These are phyloP conservation scores for Microchrysa polita DNA, from an alignment of 2,888 invertebrate species.

Conservation along the genomic window DNA sequence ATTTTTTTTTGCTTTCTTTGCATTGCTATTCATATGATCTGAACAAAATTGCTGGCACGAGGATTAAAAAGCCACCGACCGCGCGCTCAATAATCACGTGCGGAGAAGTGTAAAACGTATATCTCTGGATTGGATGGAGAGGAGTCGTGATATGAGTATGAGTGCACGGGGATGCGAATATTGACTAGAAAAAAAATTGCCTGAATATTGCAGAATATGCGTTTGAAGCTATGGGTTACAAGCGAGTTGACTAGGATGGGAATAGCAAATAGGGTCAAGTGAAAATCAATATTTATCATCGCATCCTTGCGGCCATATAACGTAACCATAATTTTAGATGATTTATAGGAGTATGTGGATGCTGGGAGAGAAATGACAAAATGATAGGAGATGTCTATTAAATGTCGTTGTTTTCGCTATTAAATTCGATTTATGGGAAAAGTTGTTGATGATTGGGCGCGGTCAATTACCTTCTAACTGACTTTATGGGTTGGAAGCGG, in stretches of 20 bases:
- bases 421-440: too few species aligned
- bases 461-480: too few species aligned
- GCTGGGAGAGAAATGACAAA: not conserved
- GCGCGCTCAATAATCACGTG: not conserved
- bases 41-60: not conserved
- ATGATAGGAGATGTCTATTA: not conserved
- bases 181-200: not conserved
- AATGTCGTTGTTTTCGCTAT: too few species aligned
- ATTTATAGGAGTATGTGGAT: not conserved
- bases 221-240: not conserved
- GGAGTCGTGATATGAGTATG: not conserved
- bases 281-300: slow-evolving; percentile 41
- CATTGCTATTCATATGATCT: slow-evolving; percentile 36
- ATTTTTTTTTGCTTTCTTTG: slow-evolving; percentile 14
- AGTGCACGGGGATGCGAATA: too few species aligned
- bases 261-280: slow-evolving; percentile 42
- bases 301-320: slow-evolving; percentile 20
- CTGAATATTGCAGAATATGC: slow-evolving; percentile 1
- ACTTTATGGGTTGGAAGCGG: too few species aligned
- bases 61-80: slow-evolving; percentile 30
- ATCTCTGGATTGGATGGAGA: not conserved
- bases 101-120: slow-evolving; percentile 3
- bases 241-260: not conserved
- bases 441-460: too few species aligned
- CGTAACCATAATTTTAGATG: slow-evolving; percentile 1